phyloP scores from a whole-genome alignment of 2,888 invertebrate genomes.

The Callyntrura sp. region DNA sequence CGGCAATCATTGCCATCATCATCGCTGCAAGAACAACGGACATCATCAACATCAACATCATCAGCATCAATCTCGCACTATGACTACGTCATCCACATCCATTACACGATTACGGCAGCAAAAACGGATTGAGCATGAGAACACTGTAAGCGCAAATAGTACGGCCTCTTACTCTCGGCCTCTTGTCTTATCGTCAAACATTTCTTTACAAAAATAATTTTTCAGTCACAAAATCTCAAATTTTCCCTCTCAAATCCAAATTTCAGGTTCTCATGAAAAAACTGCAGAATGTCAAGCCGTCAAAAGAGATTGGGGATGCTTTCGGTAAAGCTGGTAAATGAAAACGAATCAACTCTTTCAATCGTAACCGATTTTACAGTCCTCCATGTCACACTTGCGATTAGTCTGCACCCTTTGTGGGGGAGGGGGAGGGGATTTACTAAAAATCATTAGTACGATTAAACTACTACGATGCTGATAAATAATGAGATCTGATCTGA shows the following conservation, averaged over 20 bases:
- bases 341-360: not conserved
- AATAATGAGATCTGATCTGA: constrained; percentile 48
- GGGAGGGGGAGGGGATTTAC: too few relatives aligned
- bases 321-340: constrained; percentile 6
- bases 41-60: too few relatives aligned
- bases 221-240: too few relatives aligned
- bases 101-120: constrained; percentile 86
- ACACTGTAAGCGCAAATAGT: constrained; percentile 85
- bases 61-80: constrained; percentile 79
- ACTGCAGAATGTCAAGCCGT: constrained; percentile 79
- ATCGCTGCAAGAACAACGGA: constrained; percentile 14
- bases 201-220: too few relatives aligned
- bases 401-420: too few relatives aligned
- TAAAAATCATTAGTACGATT: too few relatives aligned
- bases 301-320: constrained; percentile 79
- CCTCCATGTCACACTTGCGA: not conserved
- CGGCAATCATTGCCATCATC: constrained; percentile 38
- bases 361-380: not conserved
- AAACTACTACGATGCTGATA: not conserved
- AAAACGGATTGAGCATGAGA: constrained; percentile 86
- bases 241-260: not conserved
- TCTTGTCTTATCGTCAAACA: not conserved
- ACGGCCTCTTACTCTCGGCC: not conserved
- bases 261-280: constrained; percentile 78
- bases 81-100: constrained; percentile 85